Base-by-base conservation (phyloP, 2,113 vertebrate species). In the Mus spicilegus region DNA sequence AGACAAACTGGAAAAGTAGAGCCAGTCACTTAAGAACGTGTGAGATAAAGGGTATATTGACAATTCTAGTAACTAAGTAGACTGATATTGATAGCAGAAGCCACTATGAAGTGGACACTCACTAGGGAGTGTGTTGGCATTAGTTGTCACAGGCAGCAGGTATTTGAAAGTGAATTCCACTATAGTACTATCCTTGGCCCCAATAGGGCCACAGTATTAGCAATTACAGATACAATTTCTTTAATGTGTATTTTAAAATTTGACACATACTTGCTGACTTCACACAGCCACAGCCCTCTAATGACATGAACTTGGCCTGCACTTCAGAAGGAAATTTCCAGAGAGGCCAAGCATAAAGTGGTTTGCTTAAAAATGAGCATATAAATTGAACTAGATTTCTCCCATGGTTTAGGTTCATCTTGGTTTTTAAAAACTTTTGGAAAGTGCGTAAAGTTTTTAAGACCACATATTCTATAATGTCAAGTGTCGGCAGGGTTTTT, bases 1-100 rank as follows among this genome's bases (percentile, higher is more conserved):
- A 98, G 97, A 97, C 95, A 63, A 91, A 85, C 86, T 96, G 95
- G 93, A 98, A 95, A 97, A 95, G 77, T 94, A 76, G 87, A 92
- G 63, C 20, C 19, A 97, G 89, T 84, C 96, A 97, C 90, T 87
- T 77, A 93, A 91, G 94, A 95, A 96, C 93, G 89, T 72, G 61
- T 70, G 67, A 33, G 70, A 89, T 95, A 75, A 97, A 93, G 95
- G 93, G 42, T 63, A 0, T 94, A 96, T 96, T 56, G 97, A 97
- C 92, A 96, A 49, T 63, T 75, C 87, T 97, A 69, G 39, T 87
- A 89, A 94, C 90, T 93, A 96, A 85, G 80, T 19, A 70, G 86
- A 33, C 36, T 76, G 85, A 86, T 96, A 97, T 97, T 97, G 97
- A 96, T 89, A 87, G 92, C 56, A 91, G 91, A 96, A 95, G 72